These are phyloP conservation scores for Aplysia californica DNA, from an alignment of 1,140 invertebrate species.

Conservation along the genomic window DNA sequence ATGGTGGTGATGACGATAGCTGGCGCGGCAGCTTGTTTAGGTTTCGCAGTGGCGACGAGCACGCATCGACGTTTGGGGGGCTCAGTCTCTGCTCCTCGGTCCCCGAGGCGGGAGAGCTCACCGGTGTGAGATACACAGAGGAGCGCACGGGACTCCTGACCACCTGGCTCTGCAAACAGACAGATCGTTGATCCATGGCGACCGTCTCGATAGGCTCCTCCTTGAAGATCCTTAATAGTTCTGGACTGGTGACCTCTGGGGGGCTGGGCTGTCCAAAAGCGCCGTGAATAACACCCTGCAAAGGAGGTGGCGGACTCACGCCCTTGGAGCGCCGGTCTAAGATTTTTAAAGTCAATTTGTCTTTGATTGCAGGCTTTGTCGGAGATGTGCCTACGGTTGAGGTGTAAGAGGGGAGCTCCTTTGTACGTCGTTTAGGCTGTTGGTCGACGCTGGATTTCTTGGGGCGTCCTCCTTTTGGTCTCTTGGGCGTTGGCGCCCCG, in stretches of 20 bases:
- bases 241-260: background rate
- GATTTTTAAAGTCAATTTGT: conserved; percentile 24
- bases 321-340: conserved; percentile 1
- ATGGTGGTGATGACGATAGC: background rate
- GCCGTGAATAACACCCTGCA: background rate
- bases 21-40: too few relatives aligned
- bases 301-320: background rate
- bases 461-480: background rate
- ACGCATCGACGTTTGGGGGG: background rate
- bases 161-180: background rate
- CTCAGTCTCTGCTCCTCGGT: background rate
- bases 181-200: background rate
- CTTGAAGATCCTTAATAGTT: background rate
- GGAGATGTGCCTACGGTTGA: too few relatives aligned
- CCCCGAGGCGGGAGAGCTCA: conserved; percentile 4
- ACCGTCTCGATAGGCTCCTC: background rate
- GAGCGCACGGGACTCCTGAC: background rate
- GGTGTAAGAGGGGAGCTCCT: too few relatives aligned
- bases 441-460: too few relatives aligned
- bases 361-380: conserved; percentile 21
- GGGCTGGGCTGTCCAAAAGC: conserved; percentile 18
- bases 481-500: background rate
- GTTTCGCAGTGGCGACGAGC: background rate
- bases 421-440: background rate
- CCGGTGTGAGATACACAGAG: conserved; percentile 24